Conservation (phyloP, 2,888 invertebrate genomes). For the Boloria euphrosyne region DNA sequence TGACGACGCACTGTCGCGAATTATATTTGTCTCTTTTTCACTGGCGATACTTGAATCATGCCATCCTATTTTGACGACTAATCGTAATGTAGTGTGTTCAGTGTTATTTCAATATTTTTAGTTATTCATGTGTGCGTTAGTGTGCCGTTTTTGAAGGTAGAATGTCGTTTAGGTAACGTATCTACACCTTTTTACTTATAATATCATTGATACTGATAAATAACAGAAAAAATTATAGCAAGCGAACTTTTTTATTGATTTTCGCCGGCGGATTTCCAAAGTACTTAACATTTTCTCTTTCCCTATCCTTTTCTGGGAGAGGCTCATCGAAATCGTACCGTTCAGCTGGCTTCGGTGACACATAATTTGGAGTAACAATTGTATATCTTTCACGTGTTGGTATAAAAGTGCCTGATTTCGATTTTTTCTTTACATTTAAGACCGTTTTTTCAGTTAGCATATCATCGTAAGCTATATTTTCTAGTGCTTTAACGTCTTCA, state of each 20-base stretch:
- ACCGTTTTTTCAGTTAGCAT: constrained; percentile 4
- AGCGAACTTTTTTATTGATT: constrained; percentile 55
- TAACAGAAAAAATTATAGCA: constrained; percentile 12
- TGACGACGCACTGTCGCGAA: too few species aligned
- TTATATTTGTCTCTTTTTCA: too few species aligned
- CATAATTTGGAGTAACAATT: constrained; percentile 58
- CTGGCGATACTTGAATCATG: too few species aligned
- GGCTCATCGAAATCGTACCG: constrained; percentile 66
- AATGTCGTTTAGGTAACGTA: too few species aligned
- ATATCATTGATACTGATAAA: too few species aligned
- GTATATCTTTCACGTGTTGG: constrained; percentile 52
- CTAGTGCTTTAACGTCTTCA: constrained; percentile 49
- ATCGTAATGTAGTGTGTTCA: too few species aligned
- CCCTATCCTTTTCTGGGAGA: constrained; percentile 59
- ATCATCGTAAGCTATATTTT: constrained; percentile 46
- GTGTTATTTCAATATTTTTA: too few species aligned
- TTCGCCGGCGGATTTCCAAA: constrained; percentile 48
- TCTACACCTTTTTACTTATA: too few species aligned
- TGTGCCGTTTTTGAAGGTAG: too few species aligned
- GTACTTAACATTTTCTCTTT: constrained; percentile 50
- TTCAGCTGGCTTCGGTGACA: constrained; percentile 55
- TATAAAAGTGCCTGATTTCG: constrained; percentile 48
- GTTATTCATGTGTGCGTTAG: too few species aligned
- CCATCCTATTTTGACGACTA: too few species aligned
- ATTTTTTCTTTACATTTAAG: constrained; percentile 24